These are phyloP conservation scores for Passer domesticus DNA, from an alignment of 2,113 vertebrate genomes.

Conservation along the genomic window DNA sequence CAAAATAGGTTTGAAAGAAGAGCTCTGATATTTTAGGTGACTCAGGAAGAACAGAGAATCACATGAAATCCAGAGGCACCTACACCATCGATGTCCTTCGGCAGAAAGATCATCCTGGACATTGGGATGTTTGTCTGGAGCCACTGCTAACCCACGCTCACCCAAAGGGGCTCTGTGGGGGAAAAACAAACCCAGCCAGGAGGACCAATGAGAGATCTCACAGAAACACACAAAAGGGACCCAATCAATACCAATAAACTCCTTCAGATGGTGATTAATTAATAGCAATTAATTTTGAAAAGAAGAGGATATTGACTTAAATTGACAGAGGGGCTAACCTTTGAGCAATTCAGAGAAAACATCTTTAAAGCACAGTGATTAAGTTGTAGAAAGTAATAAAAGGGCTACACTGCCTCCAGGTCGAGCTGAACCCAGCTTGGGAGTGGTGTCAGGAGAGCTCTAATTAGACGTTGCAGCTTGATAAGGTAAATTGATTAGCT, in stretches of 20 bases:
- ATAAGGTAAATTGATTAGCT: not conserved
- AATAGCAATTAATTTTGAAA: constrained; percentile 73
- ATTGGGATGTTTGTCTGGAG: not conserved
- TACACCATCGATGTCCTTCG: fast-evolving
- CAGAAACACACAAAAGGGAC: constrained; percentile 49
- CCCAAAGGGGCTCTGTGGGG: not conserved
- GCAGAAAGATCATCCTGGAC: not conserved
- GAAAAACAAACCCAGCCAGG: not conserved
- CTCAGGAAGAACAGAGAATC: not conserved
- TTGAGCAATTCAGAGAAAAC: constrained; percentile 54
- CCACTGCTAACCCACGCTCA: fast-evolving
- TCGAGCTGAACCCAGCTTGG: not conserved
- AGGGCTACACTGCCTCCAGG: not conserved
- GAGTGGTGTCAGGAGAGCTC: not conserved
- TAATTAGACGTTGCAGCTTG: not conserved
- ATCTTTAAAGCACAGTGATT: constrained; percentile 66
- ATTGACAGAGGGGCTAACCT: constrained; percentile 65
- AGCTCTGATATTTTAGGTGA: not conserved
- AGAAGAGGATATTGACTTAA: constrained; percentile 67
- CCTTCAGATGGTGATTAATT: constrained; percentile 67
- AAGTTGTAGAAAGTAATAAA: constrained; percentile 63
- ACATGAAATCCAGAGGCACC: not conserved
- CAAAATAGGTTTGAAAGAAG: not conserved
- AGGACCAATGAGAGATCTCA: not conserved
- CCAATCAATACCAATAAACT: constrained; percentile 71